A percentile compares a stretch with the other conserved stretches of the same genome.
Evolutionary conservation across 2,888 invertebrate genomes (phyloP).

Genomic region (Phyllotreta striolata): DNA sequence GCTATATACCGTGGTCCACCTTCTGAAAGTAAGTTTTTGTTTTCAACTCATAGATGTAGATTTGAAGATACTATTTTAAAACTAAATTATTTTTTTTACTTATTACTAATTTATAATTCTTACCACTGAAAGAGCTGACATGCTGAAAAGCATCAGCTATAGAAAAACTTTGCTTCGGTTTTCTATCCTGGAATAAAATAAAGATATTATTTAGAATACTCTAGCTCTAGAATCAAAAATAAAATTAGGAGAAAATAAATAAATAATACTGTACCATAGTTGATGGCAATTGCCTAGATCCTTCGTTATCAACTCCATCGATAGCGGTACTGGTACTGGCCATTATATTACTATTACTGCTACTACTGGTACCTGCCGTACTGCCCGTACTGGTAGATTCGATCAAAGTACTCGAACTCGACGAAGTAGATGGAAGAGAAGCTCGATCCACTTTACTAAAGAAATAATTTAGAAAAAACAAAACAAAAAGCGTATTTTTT

Average conservation of each 20-base stretch:
- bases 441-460: too few species aligned
- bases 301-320: neutral
- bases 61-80: neutral
- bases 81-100: neutral
- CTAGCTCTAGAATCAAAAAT: neutral
- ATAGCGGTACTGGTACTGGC: neutral
- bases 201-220: neutral
- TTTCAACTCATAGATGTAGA: neutral
- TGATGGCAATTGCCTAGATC: neutral
- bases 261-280: conserved; percentile 1
- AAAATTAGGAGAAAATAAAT: neutral
- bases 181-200: neutral
- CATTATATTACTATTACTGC: neutral
- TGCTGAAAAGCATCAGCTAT: conserved; percentile 9
- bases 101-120: conserved; percentile 2
- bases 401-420: too few species aligned
- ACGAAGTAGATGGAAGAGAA: too few species aligned
- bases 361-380: neutral
- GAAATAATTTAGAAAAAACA: neutral
- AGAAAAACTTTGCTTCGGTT: neutral
- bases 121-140: conserved; percentile 12
- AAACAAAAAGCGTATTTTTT: neutral
- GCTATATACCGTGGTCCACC: conserved; percentile 6
- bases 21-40: conserved; percentile 3
- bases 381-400: too few species aligned